Evolutionary conservation across 1,140 invertebrate genomes (phyloP).

Genomic region (Colletes gigas): DNA sequence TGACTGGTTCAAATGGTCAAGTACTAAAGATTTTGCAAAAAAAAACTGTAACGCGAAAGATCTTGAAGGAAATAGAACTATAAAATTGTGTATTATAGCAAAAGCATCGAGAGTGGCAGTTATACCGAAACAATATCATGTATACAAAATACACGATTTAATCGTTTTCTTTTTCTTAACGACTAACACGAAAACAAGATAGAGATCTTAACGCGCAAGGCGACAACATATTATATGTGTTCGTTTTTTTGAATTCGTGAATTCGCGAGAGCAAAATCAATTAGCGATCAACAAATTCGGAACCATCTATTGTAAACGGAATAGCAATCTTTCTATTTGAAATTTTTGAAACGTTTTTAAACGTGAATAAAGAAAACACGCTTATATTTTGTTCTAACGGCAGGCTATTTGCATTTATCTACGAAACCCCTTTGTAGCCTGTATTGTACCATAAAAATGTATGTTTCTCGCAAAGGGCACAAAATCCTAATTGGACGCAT

Average conservation of each 20-base stretch:
- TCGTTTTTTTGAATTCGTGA: slow-evolving; percentile 1
- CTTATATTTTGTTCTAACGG: slow-evolving; percentile 15
- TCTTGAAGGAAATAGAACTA: slow-evolving; percentile 56
- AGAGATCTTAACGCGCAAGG: slow-evolving; percentile 6
- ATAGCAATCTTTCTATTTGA: slow-evolving; percentile 1
- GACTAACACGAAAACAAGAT: neutral
- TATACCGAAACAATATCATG: slow-evolving; percentile 24
- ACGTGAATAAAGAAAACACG: neutral
- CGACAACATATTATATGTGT: slow-evolving; percentile 9
- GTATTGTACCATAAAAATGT: slow-evolving; percentile 11
- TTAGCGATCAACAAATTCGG: neutral
- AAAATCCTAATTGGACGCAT: neutral
- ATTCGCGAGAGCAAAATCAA: slow-evolving; percentile 9
- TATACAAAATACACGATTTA: slow-evolving; percentile 19
- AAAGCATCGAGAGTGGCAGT: slow-evolving; percentile 19
- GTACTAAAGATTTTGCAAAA: slow-evolving; percentile 56
- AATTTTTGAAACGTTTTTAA: neutral
- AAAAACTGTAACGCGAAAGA: slow-evolving; percentile 58
- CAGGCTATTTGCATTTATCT: slow-evolving; percentile 45
- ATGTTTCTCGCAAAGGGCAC: slow-evolving; percentile 12
- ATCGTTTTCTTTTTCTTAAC: slow-evolving; percentile 33
- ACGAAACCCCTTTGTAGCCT: slow-evolving; percentile 26
- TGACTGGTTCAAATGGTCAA: slow-evolving; percentile 62
- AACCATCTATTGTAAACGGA: neutral
- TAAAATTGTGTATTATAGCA: slow-evolving; percentile 33